These are phyloP conservation scores for Agapornis roseicollis DNA, from an alignment of 2,113 vertebrate genomes.

Conservation along the genomic window DNA sequence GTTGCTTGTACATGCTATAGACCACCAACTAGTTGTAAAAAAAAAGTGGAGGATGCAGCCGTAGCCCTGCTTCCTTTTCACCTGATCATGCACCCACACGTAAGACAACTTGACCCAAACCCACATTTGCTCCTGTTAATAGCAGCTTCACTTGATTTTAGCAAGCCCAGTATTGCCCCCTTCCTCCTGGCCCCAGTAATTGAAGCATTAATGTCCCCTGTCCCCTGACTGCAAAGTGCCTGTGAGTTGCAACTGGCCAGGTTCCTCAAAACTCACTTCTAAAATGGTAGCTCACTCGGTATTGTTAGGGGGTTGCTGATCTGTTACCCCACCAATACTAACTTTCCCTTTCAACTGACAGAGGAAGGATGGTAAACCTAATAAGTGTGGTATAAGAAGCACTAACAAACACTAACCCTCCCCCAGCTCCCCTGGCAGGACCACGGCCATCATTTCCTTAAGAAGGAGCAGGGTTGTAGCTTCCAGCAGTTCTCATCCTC, in stretches of 20 bases:
- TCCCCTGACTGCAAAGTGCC: background rate
- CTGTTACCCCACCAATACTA: background rate
- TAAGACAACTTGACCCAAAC: background rate
- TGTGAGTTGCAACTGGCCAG: background rate
- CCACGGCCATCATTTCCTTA: rapidly evolving
- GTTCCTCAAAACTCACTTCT: background rate
- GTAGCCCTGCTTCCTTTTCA: rapidly evolving
- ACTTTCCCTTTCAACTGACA: background rate
- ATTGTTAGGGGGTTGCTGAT: background rate
- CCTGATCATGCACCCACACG: rapidly evolving
- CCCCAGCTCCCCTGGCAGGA: background rate
- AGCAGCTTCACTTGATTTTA: background rate
- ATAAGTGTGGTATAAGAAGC: background rate
- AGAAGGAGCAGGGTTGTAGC: background rate
- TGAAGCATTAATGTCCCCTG: background rate
- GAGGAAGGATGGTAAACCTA: background rate
- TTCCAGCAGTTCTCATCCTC: background rate
- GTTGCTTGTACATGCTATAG: background rate
- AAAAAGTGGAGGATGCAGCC: background rate
- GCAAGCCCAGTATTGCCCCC: background rate
- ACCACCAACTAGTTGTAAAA: background rate
- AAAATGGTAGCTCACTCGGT: background rate
- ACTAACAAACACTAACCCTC: background rate
- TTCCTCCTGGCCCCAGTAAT: rapidly evolving
- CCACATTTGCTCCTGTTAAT: rapidly evolving